phyloP scores from a whole-genome alignment of 2,797 vertebrate species.

The Anguilla anguilla region DNA sequence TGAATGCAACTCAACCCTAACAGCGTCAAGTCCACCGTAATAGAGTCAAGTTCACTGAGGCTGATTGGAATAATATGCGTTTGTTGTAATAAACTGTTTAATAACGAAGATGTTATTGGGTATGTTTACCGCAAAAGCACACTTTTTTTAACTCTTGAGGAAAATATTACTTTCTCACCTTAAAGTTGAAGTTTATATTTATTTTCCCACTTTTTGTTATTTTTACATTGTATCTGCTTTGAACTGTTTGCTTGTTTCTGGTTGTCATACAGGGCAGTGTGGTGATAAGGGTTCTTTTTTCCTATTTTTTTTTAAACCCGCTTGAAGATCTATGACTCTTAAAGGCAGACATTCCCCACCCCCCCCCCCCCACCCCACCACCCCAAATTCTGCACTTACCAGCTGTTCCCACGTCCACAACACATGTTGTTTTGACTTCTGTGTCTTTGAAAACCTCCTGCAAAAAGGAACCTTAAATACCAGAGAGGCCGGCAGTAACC shows the following conservation, averaged over 20 bases:
- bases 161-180: background rate
- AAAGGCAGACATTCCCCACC: constrained; percentile 57
- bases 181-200: too few species aligned
- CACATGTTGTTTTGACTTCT: constrained; percentile 65
- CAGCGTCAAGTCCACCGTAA: background rate
- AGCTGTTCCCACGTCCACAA: constrained; percentile 60
- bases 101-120: background rate
- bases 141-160: background rate
- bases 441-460: constrained; percentile 56
- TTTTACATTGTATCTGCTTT: background rate
- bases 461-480: constrained; percentile 54
- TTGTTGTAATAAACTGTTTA: background rate
- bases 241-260: background rate
- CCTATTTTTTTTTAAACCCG: constrained; percentile 32
- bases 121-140: background rate
- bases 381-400: constrained; percentile 54
- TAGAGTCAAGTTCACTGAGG: background rate
- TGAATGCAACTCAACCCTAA: too few species aligned
- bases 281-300: constrained; percentile 21
- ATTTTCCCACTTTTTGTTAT: too few species aligned
- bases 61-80: background rate
- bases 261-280: background rate
- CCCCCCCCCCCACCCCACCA: constrained; percentile 44
- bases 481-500: constrained; percentile 32
- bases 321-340: constrained; percentile 53